Conservation (phyloP, 2,113 vertebrate genomes). For the Lycaon pictus region DNA sequence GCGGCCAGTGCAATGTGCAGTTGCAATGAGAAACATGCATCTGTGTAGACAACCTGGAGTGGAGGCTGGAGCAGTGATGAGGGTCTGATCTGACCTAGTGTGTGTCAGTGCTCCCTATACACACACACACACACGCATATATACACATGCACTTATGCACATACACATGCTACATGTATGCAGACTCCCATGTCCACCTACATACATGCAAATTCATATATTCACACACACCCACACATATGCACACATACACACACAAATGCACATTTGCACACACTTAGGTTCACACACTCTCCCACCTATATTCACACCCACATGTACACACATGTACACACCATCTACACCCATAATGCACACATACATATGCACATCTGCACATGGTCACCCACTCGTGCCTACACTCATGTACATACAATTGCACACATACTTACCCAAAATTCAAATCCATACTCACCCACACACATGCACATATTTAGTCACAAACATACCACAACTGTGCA, state of each 20-base stretch:
- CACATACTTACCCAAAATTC: background rate
- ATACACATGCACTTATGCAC: background rate
- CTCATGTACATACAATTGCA: background rate
- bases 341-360: background rate
- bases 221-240: background rate
- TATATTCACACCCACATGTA: background rate
- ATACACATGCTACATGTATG: background rate
- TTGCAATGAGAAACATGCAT: rapidly evolving
- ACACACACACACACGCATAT: no score
- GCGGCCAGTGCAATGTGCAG: rapidly evolving
- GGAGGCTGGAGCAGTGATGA: rapidly evolving
- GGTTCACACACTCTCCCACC: background rate
- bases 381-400: background rate
- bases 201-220: background rate
- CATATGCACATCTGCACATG: background rate
- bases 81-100: background rate
- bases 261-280: background rate
- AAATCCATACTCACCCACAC: background rate
- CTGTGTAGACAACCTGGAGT: rapidly evolving
- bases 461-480: background rate
- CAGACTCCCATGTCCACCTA: background rate
- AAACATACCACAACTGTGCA: background rate
- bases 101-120: background rate
- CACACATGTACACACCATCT: background rate
- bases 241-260: background rate